These are phyloP conservation scores for Penaeus indicus DNA, from an alignment of 1,140 invertebrate genomes.

Conservation along the genomic window DNA sequence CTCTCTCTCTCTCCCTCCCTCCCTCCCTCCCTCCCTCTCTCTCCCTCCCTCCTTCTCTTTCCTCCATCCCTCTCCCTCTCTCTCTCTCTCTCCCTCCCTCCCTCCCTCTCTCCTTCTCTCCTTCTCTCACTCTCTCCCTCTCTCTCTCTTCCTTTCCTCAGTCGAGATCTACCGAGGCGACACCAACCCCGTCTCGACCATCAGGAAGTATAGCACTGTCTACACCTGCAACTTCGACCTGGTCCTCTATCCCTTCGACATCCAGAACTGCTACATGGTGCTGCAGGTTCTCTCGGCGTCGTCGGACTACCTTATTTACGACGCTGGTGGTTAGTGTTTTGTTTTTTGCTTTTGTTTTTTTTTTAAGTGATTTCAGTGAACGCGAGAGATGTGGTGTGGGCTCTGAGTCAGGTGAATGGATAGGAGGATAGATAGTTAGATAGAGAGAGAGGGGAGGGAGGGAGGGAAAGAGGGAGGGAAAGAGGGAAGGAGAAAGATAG, in stretches of 20 bases:
- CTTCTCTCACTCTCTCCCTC: background rate
- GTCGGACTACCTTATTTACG: constrained; percentile 53
- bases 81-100: background rate
- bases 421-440: too few relatives aligned
- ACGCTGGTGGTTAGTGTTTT: constrained; percentile 1
- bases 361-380: too few relatives aligned
- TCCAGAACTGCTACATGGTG: constrained; percentile 50
- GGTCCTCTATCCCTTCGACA: constrained; percentile 60
- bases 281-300: constrained; percentile 54
- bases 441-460: too few relatives aligned
- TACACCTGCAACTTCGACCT: constrained; percentile 59
- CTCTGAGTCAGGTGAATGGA: constrained; percentile 30
- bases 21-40: background rate
- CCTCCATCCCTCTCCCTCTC: background rate
- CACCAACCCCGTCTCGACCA: constrained; percentile 49
- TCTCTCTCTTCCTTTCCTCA: background rate
- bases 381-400: constrained; percentile 32
- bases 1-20: background rate
- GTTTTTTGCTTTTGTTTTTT: too few relatives aligned
- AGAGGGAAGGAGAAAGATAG: too few relatives aligned
- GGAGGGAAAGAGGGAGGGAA: too few relatives aligned
- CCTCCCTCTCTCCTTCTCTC: background rate
- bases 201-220: constrained; percentile 51
- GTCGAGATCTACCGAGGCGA: constrained; percentile 48
- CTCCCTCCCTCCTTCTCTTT: background rate